Evolutionary conservation across 2,113 vertebrate genomes (phyloP).

Genomic region (Carlito syrichta): DNA sequence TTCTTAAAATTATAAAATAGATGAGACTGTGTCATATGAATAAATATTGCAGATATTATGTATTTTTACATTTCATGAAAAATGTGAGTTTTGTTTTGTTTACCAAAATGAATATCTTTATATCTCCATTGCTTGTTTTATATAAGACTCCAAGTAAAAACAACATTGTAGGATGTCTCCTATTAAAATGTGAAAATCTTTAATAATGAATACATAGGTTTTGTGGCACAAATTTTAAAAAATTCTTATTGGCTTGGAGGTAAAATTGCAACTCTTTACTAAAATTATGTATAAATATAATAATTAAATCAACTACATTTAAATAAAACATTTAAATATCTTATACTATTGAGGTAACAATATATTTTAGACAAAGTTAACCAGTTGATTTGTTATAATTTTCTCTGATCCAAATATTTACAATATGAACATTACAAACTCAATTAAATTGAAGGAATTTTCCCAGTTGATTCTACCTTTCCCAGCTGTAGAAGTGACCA

Average conservation of each 20-base stretch:
- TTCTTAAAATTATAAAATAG: background rate
- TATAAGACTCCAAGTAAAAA: background rate
- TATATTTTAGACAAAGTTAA: background rate
- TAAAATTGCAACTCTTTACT: background rate
- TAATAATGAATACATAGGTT: background rate
- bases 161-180: background rate
- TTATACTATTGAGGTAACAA: background rate
- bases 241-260: background rate
- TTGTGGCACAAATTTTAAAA: background rate
- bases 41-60: background rate
- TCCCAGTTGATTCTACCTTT: background rate
- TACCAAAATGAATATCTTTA: background rate
- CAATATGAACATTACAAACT: background rate
- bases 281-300: background rate
- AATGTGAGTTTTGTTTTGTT: background rate
- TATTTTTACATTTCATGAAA: background rate
- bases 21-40: background rate
- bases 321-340: background rate
- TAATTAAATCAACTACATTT: background rate
- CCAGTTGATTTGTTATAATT: background rate
- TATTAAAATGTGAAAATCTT: background rate
- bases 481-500: background rate
- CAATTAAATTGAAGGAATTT: background rate
- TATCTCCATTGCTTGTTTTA: background rate
- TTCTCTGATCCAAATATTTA: background rate